Percentiles rank a stretch among this genome's conserved stretches.
phyloP scores from a whole-genome alignment of 2,888 invertebrate species.

The Hyppa rectilinea region DNA sequence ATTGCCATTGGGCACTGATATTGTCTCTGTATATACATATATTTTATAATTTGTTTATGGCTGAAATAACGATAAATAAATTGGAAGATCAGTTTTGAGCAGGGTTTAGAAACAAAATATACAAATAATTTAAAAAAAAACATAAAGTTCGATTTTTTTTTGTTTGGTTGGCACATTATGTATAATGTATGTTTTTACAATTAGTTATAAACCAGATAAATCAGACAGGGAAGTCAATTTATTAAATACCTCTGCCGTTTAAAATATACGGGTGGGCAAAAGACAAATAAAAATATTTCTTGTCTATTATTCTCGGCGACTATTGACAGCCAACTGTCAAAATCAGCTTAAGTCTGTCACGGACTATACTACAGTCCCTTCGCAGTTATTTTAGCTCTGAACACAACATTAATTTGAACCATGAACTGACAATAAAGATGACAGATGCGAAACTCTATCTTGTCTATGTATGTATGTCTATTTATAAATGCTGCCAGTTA shows the following conservation, averaged over 20 bases:
- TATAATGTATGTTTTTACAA: neutral
- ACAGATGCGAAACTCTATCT: neutral
- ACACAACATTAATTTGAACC: neutral
- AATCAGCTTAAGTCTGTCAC: neutral
- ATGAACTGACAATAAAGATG: neutral
- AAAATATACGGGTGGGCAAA: neutral
- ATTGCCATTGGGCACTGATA: neutral
- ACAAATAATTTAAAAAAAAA: conserved; percentile 14
- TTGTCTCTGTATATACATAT: neutral
- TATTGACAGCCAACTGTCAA: conserved; percentile 21
- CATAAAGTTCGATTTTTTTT: neutral
- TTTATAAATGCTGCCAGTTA: no score
- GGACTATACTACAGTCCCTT: neutral
- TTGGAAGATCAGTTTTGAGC: conserved; percentile 30
- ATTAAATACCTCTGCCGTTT: neutral
- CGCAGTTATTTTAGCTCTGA: neutral
- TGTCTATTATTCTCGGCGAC: neutral
- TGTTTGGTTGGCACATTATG: conserved; percentile 3
- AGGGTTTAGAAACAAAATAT: conserved; percentile 30
- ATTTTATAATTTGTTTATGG: neutral
- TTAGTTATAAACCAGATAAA: neutral
- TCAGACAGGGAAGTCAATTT: neutral
- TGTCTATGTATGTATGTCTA: no score
- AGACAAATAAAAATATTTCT: neutral
- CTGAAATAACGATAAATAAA: conserved; percentile 1